Conservation (phyloP, 2,888 invertebrate genomes). For the Trypoxylon attenuatum region DNA sequence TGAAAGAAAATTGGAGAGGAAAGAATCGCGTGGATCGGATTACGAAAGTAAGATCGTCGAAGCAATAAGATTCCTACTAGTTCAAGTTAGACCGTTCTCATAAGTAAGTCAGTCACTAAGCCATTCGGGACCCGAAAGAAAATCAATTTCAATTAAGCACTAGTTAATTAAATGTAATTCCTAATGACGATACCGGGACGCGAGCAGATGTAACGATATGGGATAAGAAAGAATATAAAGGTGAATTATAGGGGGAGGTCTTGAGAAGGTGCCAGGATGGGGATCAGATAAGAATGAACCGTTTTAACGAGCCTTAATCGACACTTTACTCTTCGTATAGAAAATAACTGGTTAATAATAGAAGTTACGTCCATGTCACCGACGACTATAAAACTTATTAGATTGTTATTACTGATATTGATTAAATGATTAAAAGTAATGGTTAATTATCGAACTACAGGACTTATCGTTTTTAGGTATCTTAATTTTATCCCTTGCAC, state of each 20-base stretch:
- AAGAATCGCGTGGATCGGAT: not conserved
- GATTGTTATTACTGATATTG: constrained; percentile 66
- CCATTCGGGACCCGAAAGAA: constrained; percentile 68
- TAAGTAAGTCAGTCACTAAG: constrained; percentile 64
- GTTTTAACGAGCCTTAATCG: constrained; percentile 60
- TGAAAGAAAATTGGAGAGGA: too few species aligned
- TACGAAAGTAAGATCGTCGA: not conserved
- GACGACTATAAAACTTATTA: constrained; percentile 57
- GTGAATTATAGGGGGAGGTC: not conserved
- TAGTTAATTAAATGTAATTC: constrained; percentile 53
- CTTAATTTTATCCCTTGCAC: too few species aligned
- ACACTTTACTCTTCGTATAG: constrained; percentile 61
- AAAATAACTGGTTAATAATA: constrained; percentile 48
- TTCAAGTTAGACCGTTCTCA: constrained; percentile 31
- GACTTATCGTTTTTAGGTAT: too few species aligned
- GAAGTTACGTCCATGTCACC: constrained; percentile 44
- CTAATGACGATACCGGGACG: constrained; percentile 25
- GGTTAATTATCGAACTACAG: constrained; percentile 46
- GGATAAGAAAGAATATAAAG: not conserved
- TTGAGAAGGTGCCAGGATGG: not conserved
- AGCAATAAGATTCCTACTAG: constrained; percentile 16
- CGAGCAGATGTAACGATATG: not conserved
- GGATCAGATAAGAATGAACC: constrained; percentile 30
- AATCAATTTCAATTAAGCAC: constrained; percentile 64
- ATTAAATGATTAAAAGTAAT: constrained; percentile 51